phyloP scores from a whole-genome alignment of 2,888 invertebrate species.

The Smittia sp. region DNA sequence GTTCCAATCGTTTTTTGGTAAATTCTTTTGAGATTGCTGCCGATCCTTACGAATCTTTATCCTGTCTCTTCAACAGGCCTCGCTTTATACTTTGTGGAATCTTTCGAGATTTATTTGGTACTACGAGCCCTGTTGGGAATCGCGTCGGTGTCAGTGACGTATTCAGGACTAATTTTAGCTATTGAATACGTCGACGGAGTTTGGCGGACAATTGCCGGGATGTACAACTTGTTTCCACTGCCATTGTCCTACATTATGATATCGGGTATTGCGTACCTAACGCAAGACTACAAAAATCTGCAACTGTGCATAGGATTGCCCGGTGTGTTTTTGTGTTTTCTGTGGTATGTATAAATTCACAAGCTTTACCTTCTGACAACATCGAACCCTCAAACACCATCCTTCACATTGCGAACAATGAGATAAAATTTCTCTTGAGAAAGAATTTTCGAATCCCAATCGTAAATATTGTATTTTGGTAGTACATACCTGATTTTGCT shows the following conservation, averaged over 20 bases:
- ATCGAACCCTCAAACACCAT: too few relatives aligned
- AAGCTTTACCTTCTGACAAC: neutral
- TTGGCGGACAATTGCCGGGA: slow-evolving; percentile 77
- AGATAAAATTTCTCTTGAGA: too few relatives aligned
- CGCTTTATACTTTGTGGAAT: slow-evolving; percentile 67
- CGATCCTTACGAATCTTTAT: too few relatives aligned
- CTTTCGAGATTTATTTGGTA: slow-evolving; percentile 67
- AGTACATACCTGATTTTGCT: too few relatives aligned
- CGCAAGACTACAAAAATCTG: slow-evolving; percentile 70
- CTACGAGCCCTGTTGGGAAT: slow-evolving; percentile 70
- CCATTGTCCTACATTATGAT: slow-evolving; percentile 73
- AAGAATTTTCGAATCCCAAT: too few relatives aligned
- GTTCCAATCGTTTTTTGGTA: slow-evolving; percentile 66
- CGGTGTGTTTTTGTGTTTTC: slow-evolving; percentile 63
- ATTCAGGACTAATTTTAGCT: slow-evolving; percentile 74
- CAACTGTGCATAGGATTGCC: slow-evolving; percentile 72
- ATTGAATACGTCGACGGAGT: slow-evolving; percentile 76
- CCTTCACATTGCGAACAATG: too few relatives aligned
- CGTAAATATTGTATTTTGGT: too few relatives aligned
- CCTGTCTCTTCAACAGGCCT: too few relatives aligned
- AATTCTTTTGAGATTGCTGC: slow-evolving; percentile 44
- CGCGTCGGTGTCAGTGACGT: slow-evolving; percentile 77
- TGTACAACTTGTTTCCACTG: slow-evolving; percentile 76
- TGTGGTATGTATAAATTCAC: slow-evolving; percentile 59
- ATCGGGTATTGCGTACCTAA: slow-evolving; percentile 66